These are phyloP conservation scores for western clawed frog (Xenopus tropicalis) DNA, from an alignment of 2,113 vertebrate genomes.

Conservation along the genomic window DNA sequence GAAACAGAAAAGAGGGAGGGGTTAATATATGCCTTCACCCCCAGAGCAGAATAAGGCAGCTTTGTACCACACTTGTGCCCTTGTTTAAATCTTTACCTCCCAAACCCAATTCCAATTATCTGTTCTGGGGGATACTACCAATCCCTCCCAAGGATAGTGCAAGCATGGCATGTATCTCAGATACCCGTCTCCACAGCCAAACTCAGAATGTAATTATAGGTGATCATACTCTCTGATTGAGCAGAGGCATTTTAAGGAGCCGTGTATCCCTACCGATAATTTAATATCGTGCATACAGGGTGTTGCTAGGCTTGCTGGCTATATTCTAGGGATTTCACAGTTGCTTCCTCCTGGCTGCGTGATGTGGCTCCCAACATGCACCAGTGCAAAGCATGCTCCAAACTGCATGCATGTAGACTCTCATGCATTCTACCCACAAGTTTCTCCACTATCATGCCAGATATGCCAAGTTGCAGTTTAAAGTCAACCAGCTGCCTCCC, in stretches of 20 bases:
- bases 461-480: slow-evolving; percentile 71
- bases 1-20: slow-evolving; percentile 77
- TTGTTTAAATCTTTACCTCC: slow-evolving; percentile 36
- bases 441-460: slow-evolving; percentile 68
- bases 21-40: slow-evolving; percentile 69
- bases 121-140: slow-evolving; percentile 19
- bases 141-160: slow-evolving; percentile 6
- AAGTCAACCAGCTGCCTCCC: slow-evolving; percentile 70
- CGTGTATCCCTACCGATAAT: slow-evolving; percentile 61
- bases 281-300: slow-evolving; percentile 62
- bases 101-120: slow-evolving; percentile 27
- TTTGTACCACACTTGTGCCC: slow-evolving; percentile 66
- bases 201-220: slow-evolving; percentile 6
- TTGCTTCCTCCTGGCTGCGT: slow-evolving; percentile 71
- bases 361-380: slow-evolving; percentile 63
- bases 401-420: slow-evolving; percentile 59
- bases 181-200: slow-evolving; percentile 29
- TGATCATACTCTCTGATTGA: neutral
- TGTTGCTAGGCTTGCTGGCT: slow-evolving; percentile 56
- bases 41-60: slow-evolving; percentile 54
- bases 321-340: slow-evolving; percentile 60
- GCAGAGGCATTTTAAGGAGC: slow-evolving; percentile 28
- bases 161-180: slow-evolving; percentile 10
- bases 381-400: slow-evolving; percentile 64
- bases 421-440: slow-evolving; percentile 69